These are phyloP conservation scores for Drosophila yakuba DNA, from an alignment of 1,140 invertebrate genomes.

Conservation along the genomic window DNA sequence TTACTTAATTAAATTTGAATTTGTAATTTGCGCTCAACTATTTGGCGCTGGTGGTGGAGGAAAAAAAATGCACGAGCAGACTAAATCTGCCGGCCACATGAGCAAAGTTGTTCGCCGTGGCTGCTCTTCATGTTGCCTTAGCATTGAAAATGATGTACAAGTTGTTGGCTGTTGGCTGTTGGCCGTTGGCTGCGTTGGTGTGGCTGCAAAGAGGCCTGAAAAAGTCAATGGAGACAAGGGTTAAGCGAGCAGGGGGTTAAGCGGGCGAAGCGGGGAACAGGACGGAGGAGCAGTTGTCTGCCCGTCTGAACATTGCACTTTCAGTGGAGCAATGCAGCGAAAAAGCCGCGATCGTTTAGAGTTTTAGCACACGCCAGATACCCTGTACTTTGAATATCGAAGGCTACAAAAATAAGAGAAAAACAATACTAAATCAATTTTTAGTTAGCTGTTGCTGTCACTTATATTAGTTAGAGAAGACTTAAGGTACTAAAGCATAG, in stretches of 20 bases:
- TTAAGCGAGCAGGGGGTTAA: slow-evolving; percentile 8
- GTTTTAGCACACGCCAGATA: slow-evolving; percentile 2
- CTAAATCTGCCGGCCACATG: slow-evolving; percentile 76
- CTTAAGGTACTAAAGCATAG: too few species aligned
- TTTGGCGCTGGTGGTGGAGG: slow-evolving; percentile 25
- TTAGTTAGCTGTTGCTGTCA: too few species aligned
- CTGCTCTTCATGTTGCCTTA: slow-evolving; percentile 71
- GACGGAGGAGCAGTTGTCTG: slow-evolving; percentile 34
- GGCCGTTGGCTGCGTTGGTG: slow-evolving; percentile 67
- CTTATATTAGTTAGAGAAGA: too few species aligned
- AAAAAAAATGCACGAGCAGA: slow-evolving; percentile 28
- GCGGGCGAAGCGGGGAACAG: neutral
- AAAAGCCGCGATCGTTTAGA: slow-evolving; percentile 12
- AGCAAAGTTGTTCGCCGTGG: slow-evolving; percentile 45
- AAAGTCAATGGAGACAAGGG: slow-evolving; percentile 34
- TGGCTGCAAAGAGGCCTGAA: slow-evolving; percentile 57
- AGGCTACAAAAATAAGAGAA: neutral
- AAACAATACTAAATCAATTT: too few species aligned
- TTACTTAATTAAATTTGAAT: slow-evolving; percentile 84
- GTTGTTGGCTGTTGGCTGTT: slow-evolving; percentile 59
- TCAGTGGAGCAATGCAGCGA: slow-evolving; percentile 29
- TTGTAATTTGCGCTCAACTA: slow-evolving; percentile 80
- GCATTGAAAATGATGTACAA: slow-evolving; percentile 82
- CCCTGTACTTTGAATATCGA: neutral
- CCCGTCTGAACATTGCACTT: slow-evolving; percentile 37